A percentile compares a stretch with the other conserved stretches of the same genome.
Conservation (phyloP, 2,113 vertebrate genomes). For the Caranx melampygus region DNA sequence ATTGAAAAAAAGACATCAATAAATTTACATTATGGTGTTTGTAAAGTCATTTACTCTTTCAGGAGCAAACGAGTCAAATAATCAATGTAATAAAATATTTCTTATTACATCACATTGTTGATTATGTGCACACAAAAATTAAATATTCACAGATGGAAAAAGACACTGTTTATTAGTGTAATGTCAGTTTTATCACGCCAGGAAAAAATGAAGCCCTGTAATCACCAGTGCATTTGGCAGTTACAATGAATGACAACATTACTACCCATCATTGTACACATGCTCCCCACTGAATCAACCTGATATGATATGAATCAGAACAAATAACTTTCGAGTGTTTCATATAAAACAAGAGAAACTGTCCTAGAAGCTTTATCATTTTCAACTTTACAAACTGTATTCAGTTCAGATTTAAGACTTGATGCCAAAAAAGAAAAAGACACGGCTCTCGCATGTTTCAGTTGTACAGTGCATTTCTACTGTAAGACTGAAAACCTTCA, state of each 20-base stretch:
- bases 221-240: constrained; percentile 54
- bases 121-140: constrained; percentile 15
- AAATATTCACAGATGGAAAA: constrained; percentile 32
- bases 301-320: neutral
- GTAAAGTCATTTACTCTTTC: neutral
- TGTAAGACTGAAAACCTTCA: constrained; percentile 5
- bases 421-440: neutral
- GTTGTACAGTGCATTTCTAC: constrained; percentile 14
- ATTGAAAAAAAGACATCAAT: neutral
- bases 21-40: neutral
- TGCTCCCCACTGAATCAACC: constrained; percentile 3
- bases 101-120: neutral
- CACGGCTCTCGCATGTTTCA: constrained; percentile 13
- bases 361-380: neutral
- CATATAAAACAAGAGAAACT: constrained; percentile 17
- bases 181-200: constrained; percentile 54
- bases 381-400: constrained; percentile 6
- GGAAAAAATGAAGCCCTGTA: constrained; percentile 47
- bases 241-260: constrained; percentile 42
- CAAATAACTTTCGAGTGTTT: constrained; percentile 4
- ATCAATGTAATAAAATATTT: neutral
- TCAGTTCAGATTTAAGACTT: neutral
- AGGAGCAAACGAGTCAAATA: neutral
- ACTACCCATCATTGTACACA: constrained; percentile 32
- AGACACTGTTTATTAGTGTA: constrained; percentile 69